phyloP scores from a whole-genome alignment of 1,140 invertebrate genomes.

The Mylabris phalerata region DNA sequence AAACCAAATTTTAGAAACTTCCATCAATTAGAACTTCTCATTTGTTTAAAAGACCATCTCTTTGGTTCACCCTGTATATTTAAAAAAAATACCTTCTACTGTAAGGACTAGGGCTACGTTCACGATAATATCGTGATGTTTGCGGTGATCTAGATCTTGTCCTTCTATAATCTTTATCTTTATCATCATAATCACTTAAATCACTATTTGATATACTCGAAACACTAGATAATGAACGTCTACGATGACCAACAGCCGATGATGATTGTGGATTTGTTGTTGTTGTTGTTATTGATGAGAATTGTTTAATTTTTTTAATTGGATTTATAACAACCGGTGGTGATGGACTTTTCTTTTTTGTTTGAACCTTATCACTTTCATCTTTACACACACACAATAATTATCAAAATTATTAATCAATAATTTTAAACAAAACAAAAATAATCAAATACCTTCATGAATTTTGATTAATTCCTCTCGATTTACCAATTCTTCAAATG shows the following conservation, averaged over 20 bases:
- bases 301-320: constrained; percentile 19
- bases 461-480: constrained; percentile 34
- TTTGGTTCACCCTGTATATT: too few relatives aligned
- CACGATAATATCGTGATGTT: neutral
- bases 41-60: too few relatives aligned
- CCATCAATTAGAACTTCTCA: too few relatives aligned
- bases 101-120: constrained; percentile 8
- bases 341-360: constrained; percentile 30
- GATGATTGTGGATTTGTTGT: neutral
- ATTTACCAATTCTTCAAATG: constrained; percentile 37
- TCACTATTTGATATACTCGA: constrained; percentile 37
- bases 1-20: too few relatives aligned
- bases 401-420: too few relatives aligned
- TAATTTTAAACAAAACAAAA: neutral
- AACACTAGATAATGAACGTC: constrained; percentile 34
- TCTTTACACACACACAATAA: neutral
- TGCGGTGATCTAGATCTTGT: constrained; percentile 5
- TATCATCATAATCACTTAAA: constrained; percentile 20
- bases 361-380: constrained; percentile 2
- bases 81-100: constrained; percentile 1
- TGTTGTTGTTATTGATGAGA: constrained; percentile 3
- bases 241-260: constrained; percentile 4
- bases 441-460: constrained; percentile 25
- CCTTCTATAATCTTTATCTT: neutral
- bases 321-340: constrained; percentile 35